phyloP scores from a whole-genome alignment of 1,140 invertebrate genomes.

The Hetaerina americana region DNA sequence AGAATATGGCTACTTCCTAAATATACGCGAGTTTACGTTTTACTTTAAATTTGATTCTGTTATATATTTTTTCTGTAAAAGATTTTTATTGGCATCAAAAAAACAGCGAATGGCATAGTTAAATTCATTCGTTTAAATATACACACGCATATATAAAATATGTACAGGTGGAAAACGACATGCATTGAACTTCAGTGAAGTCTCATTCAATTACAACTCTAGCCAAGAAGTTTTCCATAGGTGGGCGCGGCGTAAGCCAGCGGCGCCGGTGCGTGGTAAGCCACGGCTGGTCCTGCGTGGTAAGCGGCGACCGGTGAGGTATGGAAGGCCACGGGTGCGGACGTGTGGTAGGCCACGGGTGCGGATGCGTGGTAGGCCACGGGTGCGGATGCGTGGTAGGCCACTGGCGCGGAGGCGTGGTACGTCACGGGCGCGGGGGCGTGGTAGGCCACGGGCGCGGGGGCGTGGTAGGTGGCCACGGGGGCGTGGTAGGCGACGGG shows the following conservation, averaged over 20 bases:
- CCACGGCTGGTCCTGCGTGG: not conserved
- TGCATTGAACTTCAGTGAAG: not conserved
- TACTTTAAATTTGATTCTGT: too few relatives aligned
- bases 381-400: not conserved
- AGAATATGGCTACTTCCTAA: too few relatives aligned
- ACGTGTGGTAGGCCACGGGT: not conserved
- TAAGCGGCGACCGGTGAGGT: not conserved
- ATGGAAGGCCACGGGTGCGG: not conserved
- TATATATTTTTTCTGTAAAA: too few relatives aligned
- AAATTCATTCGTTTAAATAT: not conserved
- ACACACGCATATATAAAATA: not conserved
- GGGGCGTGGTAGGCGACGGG: slow-evolving; percentile 19
- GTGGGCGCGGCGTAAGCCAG: not conserved
- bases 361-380: not conserved
- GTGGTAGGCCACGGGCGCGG: slow-evolving; percentile 14
- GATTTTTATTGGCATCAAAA: too few relatives aligned
- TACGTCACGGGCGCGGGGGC: slow-evolving; percentile 9
- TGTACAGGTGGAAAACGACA: too few relatives aligned
- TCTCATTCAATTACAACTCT: not conserved
- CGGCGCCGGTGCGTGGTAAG: not conserved
- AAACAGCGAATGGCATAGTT: too few relatives aligned
- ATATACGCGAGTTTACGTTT: too few relatives aligned
- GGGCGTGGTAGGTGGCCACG: slow-evolving; percentile 17
- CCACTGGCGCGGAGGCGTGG: slow-evolving; percentile 14
- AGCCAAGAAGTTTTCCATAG: not conserved